Evolutionary conservation across 2,113 vertebrate genomes (phyloP), one percentile per base, ranked within the genome.

Genomic region (Gavialis gangeticus): DNA sequence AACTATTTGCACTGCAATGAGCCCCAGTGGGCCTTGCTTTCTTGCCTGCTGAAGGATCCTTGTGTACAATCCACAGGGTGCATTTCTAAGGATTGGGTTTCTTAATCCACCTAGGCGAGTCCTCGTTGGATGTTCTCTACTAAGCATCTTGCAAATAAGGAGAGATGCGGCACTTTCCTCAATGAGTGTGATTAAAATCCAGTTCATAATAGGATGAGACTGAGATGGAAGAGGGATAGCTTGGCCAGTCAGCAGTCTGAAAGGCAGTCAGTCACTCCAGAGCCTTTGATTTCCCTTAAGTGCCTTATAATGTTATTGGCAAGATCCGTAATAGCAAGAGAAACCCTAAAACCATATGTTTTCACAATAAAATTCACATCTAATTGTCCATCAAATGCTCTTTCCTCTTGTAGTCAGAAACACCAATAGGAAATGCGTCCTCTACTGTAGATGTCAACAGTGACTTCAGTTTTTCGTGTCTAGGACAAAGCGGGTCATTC

Each of bases 61-160:
- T 34, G 30, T 9, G n/a, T 4, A 67, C 8, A 7, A 17, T 16
- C n/a, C n/a, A 27, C 28, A 30, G 18, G 64, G 15, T 9, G n/a
- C 7, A n/a, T 27, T 67, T 67, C 64, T n/a, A 66, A 66, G 34
- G 67, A 37, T 11, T 69, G 66, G 77, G 83, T 75, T 85, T 77
- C 37, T 81, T 67, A 12, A 16, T 19, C 17, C 15, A 13, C 1
- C 0, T 19, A 37, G 57, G 3, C 10, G 0, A 3, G 4, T 54
- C 55, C 66, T 93, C 28, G 5, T 27, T 69, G 58, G 21, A 11
- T 34, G 37, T 71, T 71, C 34, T 71, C 22, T 71, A 21, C 34
- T 4, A 71, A 37, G 21, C n/a, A 37, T 28, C 22, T 79, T 19
- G 46, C 30, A 78, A 24, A 80, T 5, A 24, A 56, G 67, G 58